Evolutionary conservation across 2,797 vertebrate genomes (phyloP), one percentile per base, ranked within the genome.

Genomic region (Gallirallus australis): DNA sequence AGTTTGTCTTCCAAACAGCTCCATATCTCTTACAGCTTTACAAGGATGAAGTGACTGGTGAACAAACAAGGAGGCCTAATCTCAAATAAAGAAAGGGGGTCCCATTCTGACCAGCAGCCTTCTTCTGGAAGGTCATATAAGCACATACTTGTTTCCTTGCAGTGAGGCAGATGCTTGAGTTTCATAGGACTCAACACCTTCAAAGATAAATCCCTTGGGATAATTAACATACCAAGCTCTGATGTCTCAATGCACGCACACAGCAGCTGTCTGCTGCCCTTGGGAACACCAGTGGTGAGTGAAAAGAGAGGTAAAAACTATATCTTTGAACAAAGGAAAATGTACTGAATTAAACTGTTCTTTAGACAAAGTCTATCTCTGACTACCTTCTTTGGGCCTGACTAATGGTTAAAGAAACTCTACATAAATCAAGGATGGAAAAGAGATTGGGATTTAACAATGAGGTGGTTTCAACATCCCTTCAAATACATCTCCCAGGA

Each of bases 1-100:
- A 94, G 91, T 96, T 94, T 97, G 96, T 92, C 96, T 93, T 93
- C 82, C 82, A 96, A 97, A 98, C 84, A 97, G 88, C 94, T 96
- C 94, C 15, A 0, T 95, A 96, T 96, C 94, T 47, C 94, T 92
- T 86, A 28, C 72, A 82, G 95, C 87, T 91, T 97, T 93, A 96
- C 95, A 88, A 91, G 95, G 93, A 96, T 95, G 93, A 97, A 96
- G 94, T 86, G 92, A 93, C 91, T 88, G 63, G 31, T 89, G 95
- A 93, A 79, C 93, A 97, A 96, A 90, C 63, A 90, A 57, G 94
- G 84, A 91, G 86, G 27, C 39, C 57, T 88, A 71, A 93, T 35
- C 86, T 81, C 89, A 78, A 75, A 66, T 81, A 89, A 88, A 94
- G 86, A 86, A 71, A 82, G 8, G 21, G 40, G 56, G 53, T 84